phyloP scores from a whole-genome alignment of 2,113 vertebrate species.

The Apus apus region DNA sequence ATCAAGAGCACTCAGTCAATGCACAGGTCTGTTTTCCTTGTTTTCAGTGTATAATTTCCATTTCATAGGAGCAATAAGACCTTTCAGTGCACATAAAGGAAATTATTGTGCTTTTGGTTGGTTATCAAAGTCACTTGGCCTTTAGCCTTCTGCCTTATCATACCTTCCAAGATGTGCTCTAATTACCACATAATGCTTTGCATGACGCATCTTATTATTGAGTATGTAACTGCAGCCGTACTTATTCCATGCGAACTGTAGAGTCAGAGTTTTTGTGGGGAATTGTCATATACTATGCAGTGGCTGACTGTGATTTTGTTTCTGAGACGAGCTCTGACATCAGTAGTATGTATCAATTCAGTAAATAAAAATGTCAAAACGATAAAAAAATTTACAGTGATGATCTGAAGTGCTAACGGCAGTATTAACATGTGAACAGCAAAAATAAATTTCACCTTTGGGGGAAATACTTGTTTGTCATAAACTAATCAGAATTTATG shows the following conservation, averaged over 20 bases:
- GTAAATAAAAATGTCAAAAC: constrained; percentile 58
- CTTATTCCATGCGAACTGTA: constrained; percentile 49
- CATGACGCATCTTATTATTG: constrained; percentile 53
- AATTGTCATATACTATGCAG: constrained; percentile 64
- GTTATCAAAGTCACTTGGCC: constrained; percentile 62
- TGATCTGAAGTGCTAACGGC: constrained; percentile 67
- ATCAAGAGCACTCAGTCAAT: constrained; percentile 9
- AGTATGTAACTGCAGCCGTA: constrained; percentile 44
- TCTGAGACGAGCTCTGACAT: constrained; percentile 58
- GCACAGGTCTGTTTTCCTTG: constrained; percentile 35
- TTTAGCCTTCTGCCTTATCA: constrained; percentile 63
- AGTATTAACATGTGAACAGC: constrained; percentile 55
- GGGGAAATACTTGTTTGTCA: constrained; percentile 55
- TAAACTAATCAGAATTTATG: constrained; percentile 48
- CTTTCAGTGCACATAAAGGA: constrained; percentile 44
- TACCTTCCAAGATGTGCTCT: constrained; percentile 70
- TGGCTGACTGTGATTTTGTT: constrained; percentile 66
- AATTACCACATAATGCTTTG: constrained; percentile 60
- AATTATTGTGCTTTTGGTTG: constrained; percentile 70
- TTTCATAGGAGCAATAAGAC: constrained; percentile 61
- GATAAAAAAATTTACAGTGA: constrained; percentile 40
- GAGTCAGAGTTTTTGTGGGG: constrained; percentile 64
- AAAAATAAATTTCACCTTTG: constrained; percentile 41
- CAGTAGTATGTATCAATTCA: constrained; percentile 60
- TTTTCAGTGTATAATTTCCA: constrained; percentile 45